A percentile compares a stretch with the other conserved stretches of the same genome.
phyloP scores from a whole-genome alignment of 1,140 invertebrate genomes.

The Phymastichus coffea region DNA sequence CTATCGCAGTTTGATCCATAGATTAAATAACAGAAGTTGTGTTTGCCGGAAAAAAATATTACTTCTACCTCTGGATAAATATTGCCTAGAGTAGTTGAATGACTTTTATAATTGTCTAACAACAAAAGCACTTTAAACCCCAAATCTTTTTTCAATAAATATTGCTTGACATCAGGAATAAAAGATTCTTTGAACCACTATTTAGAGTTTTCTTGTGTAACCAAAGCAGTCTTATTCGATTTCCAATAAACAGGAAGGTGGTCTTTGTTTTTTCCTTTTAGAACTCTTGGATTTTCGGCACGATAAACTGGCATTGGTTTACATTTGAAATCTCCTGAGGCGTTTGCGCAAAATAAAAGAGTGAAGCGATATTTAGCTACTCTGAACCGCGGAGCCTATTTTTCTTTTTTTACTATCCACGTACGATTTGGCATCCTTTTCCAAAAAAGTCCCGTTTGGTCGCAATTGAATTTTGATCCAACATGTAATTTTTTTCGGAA shows the following conservation, averaged over 20 bases:
- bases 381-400: constrained; percentile 49
- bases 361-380: constrained; percentile 52
- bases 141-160: constrained; percentile 41
- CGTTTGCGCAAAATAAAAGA: constrained; percentile 50
- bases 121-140: constrained; percentile 52
- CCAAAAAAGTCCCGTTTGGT: constrained; percentile 49
- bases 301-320: constrained; percentile 53
- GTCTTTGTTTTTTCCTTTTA: constrained; percentile 47
- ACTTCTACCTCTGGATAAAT: constrained; percentile 46
- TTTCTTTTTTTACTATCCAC: constrained; percentile 47
- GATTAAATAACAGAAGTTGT: constrained; percentile 54
- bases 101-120: constrained; percentile 52
- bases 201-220: constrained; percentile 46
- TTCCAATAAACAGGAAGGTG: constrained; percentile 48
- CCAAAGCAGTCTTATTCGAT: constrained; percentile 51
- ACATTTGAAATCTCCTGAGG: constrained; percentile 46
- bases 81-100: constrained; percentile 38
- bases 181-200: constrained; percentile 41
- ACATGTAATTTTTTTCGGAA: too few relatives aligned
- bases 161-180: constrained; percentile 34
- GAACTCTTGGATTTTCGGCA: constrained; percentile 45
- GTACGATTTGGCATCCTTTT: constrained; percentile 53
- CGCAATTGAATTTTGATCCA: constrained; percentile 28
- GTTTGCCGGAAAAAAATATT: constrained; percentile 51
- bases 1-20: constrained; percentile 53